These are phyloP conservation scores for Agriopis marginaria DNA, from an alignment of 2,888 invertebrate genomes.

Conservation along the genomic window DNA sequence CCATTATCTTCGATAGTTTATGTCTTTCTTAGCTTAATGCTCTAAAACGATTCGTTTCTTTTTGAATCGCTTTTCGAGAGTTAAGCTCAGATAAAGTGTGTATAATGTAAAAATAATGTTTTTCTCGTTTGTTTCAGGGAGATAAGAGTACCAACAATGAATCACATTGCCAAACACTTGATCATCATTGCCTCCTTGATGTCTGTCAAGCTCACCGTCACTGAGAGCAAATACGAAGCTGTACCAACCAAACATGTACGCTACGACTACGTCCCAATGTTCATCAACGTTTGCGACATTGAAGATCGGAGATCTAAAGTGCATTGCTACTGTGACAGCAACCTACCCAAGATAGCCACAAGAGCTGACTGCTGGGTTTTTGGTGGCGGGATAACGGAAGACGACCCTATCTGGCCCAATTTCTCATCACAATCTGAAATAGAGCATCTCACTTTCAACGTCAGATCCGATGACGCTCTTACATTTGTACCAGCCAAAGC, in stretches of 20 bases:
- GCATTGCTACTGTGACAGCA: constrained; percentile 82
- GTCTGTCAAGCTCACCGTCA: constrained; percentile 74
- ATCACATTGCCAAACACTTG: constrained; percentile 72
- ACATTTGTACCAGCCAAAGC: constrained; percentile 91
- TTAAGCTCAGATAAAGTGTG: constrained; percentile 23
- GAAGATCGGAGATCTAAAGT: constrained; percentile 78
- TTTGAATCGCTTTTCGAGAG: constrained; percentile 17
- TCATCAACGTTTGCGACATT: constrained; percentile 80
- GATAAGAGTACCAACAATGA: constrained; percentile 59
- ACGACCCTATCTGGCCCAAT: constrained; percentile 90
- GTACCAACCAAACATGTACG: constrained; percentile 69
- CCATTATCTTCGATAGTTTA: constrained; percentile 42
- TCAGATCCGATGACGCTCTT: constrained; percentile 89
- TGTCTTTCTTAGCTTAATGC: constrained; percentile 36
- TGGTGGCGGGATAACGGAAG: constrained; percentile 85
- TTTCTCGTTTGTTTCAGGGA: constrained; percentile 47
- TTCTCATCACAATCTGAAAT: constrained; percentile 90
- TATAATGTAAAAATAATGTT: constrained; percentile 21
- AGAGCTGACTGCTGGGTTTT: constrained; percentile 92
- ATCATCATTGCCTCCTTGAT: constrained; percentile 76
- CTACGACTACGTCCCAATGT: constrained; percentile 72
- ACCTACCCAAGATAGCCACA: constrained; percentile 84
- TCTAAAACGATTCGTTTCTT: constrained; percentile 36
- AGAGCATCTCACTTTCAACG: constrained; percentile 89
- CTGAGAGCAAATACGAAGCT: constrained; percentile 75